phyloP scores from a whole-genome alignment of 2,888 invertebrate species.

The Venustoraphidia nigricollis region DNA sequence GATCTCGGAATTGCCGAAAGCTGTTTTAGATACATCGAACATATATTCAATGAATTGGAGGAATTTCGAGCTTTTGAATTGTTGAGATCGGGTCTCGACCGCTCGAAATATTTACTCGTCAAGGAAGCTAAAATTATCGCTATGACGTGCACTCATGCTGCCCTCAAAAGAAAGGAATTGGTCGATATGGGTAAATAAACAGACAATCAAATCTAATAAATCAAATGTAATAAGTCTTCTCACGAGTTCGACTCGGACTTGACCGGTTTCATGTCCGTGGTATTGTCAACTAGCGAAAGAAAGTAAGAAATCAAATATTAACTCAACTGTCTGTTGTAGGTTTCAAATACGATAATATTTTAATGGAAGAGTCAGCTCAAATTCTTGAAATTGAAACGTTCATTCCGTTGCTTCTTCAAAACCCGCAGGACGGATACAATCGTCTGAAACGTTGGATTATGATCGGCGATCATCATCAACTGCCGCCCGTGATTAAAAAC shows the following conservation, averaged over 20 bases:
- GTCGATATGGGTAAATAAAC: constrained; percentile 65
- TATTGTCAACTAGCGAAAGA: no score
- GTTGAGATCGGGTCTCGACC: constrained; percentile 83
- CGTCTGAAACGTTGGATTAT: constrained; percentile 98
- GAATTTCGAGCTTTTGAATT: constrained; percentile 98
- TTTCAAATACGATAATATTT: constrained; percentile 95
- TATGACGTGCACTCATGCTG: constrained; percentile 99
- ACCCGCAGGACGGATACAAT: constrained; percentile 91
- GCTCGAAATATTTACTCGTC: constrained; percentile 90
- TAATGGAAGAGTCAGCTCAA: constrained; percentile 99
- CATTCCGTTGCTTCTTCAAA: constrained; percentile 94
- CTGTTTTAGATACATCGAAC: constrained; percentile 87
- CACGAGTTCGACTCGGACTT: no score
- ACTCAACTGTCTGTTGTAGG: constrained; percentile 28
- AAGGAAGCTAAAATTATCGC: constrained; percentile 99
- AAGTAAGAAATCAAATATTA: no score
- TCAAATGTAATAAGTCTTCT: no score
- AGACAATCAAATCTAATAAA: neutral
- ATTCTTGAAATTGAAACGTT: constrained; percentile 99
- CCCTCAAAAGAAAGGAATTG: constrained; percentile 87
- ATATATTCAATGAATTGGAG: constrained; percentile 92
- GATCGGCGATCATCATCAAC: constrained; percentile 99
- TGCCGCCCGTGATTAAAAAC: constrained; percentile 98
- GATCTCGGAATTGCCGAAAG: constrained; percentile 83
- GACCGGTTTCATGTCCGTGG: no score